Conservation (phyloP, 2,888 invertebrate species). For the Lycia hirtaria region DNA sequence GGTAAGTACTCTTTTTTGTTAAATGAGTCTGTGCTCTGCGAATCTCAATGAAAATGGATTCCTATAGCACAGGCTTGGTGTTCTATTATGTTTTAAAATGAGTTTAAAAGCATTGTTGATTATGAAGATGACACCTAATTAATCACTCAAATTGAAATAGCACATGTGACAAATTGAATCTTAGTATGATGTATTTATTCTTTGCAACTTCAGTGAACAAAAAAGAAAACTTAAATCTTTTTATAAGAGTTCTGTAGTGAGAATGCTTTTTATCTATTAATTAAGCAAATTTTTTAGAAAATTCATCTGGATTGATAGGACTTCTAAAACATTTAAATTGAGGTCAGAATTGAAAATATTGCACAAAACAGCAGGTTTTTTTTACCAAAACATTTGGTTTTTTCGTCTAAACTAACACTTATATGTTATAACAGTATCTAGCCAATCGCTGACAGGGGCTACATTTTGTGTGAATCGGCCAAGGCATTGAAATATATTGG, state of each 20-base stretch:
- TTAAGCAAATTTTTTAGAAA: neutral
- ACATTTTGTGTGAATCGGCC: too few species aligned
- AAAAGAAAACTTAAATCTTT: neutral
- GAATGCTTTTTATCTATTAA: neutral
- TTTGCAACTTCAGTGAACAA: neutral
- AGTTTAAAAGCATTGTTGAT: slow-evolving; percentile 15
- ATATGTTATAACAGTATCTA: too few species aligned
- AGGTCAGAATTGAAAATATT: slow-evolving; percentile 30
- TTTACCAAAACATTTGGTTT: neutral
- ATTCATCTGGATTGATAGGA: neutral
- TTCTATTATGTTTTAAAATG: slow-evolving; percentile 12
- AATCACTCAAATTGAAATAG: slow-evolving; percentile 12
- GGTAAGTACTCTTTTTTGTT: slow-evolving; percentile 64
- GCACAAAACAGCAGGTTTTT: neutral
- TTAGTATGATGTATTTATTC: slow-evolving; percentile 16
- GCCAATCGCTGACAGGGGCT: too few species aligned
- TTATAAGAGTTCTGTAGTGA: neutral
- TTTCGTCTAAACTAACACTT: too few species aligned
- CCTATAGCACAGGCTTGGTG: slow-evolving; percentile 27
- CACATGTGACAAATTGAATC: slow-evolving; percentile 20
- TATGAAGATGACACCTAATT: neutral
- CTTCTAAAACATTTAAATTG: neutral
- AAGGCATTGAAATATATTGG: too few species aligned
- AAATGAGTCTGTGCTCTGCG: slow-evolving; percentile 33
- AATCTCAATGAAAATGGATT: slow-evolving; percentile 16